Base-by-base conservation (phyloP, 30 jellyfish, hydroid and myxozoan species). In the Aurelia sp. region DNA sequence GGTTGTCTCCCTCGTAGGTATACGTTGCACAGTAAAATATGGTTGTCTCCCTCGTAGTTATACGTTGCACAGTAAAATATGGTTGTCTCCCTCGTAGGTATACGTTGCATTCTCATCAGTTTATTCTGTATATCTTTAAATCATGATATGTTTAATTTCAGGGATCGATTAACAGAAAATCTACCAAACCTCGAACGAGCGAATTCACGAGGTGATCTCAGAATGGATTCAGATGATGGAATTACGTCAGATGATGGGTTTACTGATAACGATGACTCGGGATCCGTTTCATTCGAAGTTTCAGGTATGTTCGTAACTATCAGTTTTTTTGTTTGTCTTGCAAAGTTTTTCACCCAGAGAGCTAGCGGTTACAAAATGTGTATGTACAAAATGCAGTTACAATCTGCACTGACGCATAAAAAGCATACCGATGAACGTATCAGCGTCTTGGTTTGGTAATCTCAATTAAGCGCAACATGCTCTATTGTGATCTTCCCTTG, bases 201-300 rank as follows among this genome's bases (percentile, higher is more conserved):
- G 59, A 83, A 84, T 48, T 74, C 96, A 78, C 58, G 81, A 4
- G 91, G 91, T 9, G 96, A 64, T 58, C 38, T 87, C 22, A 33
- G 86, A 63, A 40, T 72, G 30, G 96, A 87, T 71, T 87, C 96
- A 16, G 96, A 87, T 55, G 96, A 87, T 50, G 96, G 96, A 57
- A 60, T 87, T 19, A 87, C 96, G 8, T 87, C 96, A 20, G 96
- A 87, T 57, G 96, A 87, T 67, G 90, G 86, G 24, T 31, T 48
- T 9, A 87, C 96, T 16, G 96, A 87, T 50, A 67, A 64, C 48
- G 96, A 87, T 67, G 91, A 81, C 55, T 69, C 91, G 7, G 63
- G 62, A 75, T 79, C 90, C 4, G 7, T 51, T 55, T 73, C 85
- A 10, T 55, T 84, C 87, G 86, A 71, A 60, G 74, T 61, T 17